Conservation (phyloP, 2,888 invertebrate genomes). For the Allygus modestus region DNA sequence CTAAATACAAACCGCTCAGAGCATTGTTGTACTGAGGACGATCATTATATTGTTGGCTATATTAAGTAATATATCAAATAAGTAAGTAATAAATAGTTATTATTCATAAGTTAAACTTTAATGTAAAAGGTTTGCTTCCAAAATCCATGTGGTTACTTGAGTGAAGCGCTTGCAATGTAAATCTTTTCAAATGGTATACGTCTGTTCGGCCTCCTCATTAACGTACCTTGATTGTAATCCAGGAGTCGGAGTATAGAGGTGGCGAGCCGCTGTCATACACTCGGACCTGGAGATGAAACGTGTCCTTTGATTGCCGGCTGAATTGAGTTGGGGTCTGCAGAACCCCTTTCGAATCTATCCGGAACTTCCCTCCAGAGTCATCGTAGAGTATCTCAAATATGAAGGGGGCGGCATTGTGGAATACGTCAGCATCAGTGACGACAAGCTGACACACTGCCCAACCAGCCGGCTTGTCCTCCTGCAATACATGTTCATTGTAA, state of each 20-base stretch:
- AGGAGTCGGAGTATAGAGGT: slow-evolving; percentile 91
- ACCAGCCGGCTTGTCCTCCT: slow-evolving; percentile 93
- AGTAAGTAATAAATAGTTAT: too few relatives aligned
- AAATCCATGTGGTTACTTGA: too few relatives aligned
- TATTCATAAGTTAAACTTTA: too few relatives aligned
- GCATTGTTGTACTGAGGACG: too few relatives aligned
- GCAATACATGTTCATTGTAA: slow-evolving; percentile 70
- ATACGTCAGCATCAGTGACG: slow-evolving; percentile 91
- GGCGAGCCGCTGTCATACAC: slow-evolving; percentile 97
- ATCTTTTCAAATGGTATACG: too few relatives aligned
- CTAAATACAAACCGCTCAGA: too few relatives aligned
- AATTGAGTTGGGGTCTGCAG: slow-evolving; percentile 90
- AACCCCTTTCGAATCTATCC: slow-evolving; percentile 91
- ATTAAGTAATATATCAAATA: too few relatives aligned
- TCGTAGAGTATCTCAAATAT: slow-evolving; percentile 94
- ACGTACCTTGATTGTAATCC: slow-evolving; percentile 80
- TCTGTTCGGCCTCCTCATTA: too few relatives aligned
- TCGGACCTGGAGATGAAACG: slow-evolving; percentile 88
- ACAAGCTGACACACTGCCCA: slow-evolving; percentile 87
- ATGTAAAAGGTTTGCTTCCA: too few relatives aligned
- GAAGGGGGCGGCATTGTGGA: slow-evolving; percentile 93
- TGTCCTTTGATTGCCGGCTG: slow-evolving; percentile 89
- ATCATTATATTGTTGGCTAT: too few relatives aligned
- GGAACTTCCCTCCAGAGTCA: slow-evolving; percentile 91
- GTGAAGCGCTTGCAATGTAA: too few relatives aligned